Evolutionary conservation across 1,140 invertebrate species (phyloP).

Genomic region (Pemphigus obesinymphae): DNA sequence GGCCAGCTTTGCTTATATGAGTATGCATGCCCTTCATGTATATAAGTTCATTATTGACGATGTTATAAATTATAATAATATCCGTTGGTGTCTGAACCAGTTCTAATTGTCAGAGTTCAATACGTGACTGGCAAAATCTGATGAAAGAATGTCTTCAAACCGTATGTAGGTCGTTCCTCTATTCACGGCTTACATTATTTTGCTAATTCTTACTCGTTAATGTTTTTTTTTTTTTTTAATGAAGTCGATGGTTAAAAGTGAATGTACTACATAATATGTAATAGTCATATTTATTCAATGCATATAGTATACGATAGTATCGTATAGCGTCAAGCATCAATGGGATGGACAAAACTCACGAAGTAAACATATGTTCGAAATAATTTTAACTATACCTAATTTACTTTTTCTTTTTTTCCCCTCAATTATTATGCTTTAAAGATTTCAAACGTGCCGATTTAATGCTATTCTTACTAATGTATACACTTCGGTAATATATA

Average conservation of each 20-base stretch:
- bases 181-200: not conserved
- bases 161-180: conserved; percentile 23
- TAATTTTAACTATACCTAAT: not conserved
- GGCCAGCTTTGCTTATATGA: too few relatives aligned
- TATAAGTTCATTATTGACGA: too few relatives aligned
- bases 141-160: not conserved
- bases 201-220: conserved; percentile 9
- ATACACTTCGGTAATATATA: too few relatives aligned
- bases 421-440: not conserved
- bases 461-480: not conserved
- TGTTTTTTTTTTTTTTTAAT: not conserved
- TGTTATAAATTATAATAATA: too few relatives aligned
- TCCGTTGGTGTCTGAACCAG: not conserved
- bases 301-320: not conserved
- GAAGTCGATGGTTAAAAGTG: conserved; percentile 6
- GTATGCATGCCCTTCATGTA: too few relatives aligned
- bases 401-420: not conserved
- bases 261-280: not conserved
- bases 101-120: conserved; percentile 17
- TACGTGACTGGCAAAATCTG: not conserved
- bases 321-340: not conserved
- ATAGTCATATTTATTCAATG: not conserved
- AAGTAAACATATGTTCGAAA: not conserved
- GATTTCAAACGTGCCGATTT: not conserved
- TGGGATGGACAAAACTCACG: not conserved